Conservation (phyloP, 2,113 vertebrate species). For the Pandion haliaetus region DNA sequence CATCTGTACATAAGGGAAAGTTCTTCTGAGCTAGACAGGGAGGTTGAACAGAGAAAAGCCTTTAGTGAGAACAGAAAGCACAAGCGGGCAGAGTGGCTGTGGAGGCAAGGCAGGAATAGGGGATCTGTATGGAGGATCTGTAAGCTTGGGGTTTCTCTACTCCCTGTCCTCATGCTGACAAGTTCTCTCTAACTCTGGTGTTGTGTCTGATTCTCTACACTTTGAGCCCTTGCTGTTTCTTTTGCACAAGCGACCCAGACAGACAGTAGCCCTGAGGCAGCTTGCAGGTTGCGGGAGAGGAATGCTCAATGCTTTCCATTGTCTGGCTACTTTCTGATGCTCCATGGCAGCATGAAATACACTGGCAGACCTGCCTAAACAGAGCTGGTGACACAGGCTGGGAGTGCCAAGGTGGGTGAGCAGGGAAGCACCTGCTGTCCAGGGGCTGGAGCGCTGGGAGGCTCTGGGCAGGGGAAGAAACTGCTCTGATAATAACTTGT, state of each 20-base stretch:
- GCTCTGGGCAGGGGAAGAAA: background rate
- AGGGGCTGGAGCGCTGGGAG: background rate
- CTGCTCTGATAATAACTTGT: background rate
- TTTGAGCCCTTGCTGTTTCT: background rate
- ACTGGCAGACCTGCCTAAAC: background rate
- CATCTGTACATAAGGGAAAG: background rate
- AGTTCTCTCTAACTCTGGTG: background rate
- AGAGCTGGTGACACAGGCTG: background rate
- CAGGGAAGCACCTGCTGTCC: background rate
- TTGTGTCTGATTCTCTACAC: background rate
- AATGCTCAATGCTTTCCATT: background rate
- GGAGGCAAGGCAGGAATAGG: background rate
- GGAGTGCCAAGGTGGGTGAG: too few species aligned
- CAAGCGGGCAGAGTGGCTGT: background rate
- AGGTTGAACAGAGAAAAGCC: background rate
- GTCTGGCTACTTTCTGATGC: background rate
- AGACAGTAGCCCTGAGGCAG: background rate
- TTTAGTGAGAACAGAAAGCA: background rate
- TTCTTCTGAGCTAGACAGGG: background rate
- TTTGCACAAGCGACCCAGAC: background rate
- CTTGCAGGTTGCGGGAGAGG: background rate
- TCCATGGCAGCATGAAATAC: background rate
- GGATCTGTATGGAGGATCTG: background rate
- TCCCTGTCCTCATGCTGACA: background rate
- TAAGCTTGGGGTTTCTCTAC: background rate